Base-by-base conservation (phyloP, 1,140 invertebrate species). In the Drosophila mauritiana region DNA sequence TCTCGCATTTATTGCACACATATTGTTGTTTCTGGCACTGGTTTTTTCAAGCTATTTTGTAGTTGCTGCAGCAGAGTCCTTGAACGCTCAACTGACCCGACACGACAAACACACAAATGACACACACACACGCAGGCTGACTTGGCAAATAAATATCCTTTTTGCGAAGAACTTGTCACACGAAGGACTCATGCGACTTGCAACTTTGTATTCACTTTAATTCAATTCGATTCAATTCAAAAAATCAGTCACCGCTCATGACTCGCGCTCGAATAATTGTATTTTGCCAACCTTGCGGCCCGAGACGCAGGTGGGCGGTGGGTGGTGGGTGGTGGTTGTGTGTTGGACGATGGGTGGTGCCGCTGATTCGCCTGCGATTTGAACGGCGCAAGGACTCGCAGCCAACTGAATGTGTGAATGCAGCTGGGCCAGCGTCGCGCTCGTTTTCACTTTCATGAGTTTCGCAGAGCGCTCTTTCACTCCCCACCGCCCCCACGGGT, bases 11-110 rank as follows among this genome's bases (percentile, higher is more conserved):
- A 61, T 81, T 86, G 57, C 79, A 78, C 58, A 74, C 67, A 81
- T 65, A 73, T 74, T 53, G 78, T 62, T 62, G 56, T 69, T 46
- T 46, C 49, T 45, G 57, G 25, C 55, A 54, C 57, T 76, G 80
- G 31, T 64, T 77, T 52, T 52, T 52, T 22, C 20, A 59, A 51
- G 48, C 25, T 73, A 31, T 22, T 78, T 37, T 73, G 65, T 68
- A 70, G 53, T 34, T 67, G 55, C 58, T 73, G 64, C 74, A 78
- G 40, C 56, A 83, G 75, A 88, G 84, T 89, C 83, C 83, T 88
- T 88, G 83, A 89, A 83, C 79, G 84, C 84, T 83, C 79, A 88
- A 88, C 83, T 89, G 83, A 88, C 84, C 84, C 86, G 83, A 72
- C 80, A 84, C 78, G 83, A 68, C 80, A 82, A 74, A 68, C 78